Evolutionary conservation across 2,797 vertebrate species (phyloP).

Genomic region (Sebastes reedi): DNA sequence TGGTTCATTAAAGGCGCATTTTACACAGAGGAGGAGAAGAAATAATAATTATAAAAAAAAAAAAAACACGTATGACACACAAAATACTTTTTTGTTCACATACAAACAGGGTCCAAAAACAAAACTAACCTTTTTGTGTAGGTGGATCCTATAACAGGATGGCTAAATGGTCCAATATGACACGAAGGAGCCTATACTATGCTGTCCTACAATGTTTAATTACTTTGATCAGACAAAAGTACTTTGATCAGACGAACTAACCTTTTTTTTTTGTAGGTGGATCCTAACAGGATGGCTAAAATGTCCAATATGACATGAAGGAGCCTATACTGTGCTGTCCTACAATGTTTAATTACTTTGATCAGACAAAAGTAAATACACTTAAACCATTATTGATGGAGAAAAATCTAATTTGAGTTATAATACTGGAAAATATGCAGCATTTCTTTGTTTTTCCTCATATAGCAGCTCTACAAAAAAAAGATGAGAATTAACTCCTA

Average conservation of each 20-base stretch:
- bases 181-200: constrained; percentile 12
- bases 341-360: constrained; percentile 16
- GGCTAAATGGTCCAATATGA: constrained; percentile 6
- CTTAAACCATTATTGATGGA: constrained; percentile 2
- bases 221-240: constrained; percentile 47
- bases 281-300: constrained; percentile 15
- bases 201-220: constrained; percentile 16
- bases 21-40: constrained; percentile 12
- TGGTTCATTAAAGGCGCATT: constrained; percentile 1
- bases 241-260: constrained; percentile 31
- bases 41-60: neutral
- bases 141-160: constrained; percentile 17
- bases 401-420: constrained; percentile 28
- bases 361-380: constrained; percentile 65
- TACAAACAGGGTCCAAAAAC: constrained; percentile 11
- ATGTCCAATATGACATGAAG: constrained; percentile 18
- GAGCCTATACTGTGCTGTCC: constrained; percentile 11
- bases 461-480: constrained; percentile 63
- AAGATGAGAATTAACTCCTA: constrained; percentile 65
- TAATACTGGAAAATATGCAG: constrained; percentile 53
- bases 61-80: constrained; percentile 26
- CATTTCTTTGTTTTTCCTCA: constrained; percentile 23
- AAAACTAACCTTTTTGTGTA: constrained; percentile 32
- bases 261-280: constrained; percentile 23
- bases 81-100: constrained; percentile 38